Conservation (phyloP, 2,888 invertebrate genomes). For the Acronicta leporina region DNA sequence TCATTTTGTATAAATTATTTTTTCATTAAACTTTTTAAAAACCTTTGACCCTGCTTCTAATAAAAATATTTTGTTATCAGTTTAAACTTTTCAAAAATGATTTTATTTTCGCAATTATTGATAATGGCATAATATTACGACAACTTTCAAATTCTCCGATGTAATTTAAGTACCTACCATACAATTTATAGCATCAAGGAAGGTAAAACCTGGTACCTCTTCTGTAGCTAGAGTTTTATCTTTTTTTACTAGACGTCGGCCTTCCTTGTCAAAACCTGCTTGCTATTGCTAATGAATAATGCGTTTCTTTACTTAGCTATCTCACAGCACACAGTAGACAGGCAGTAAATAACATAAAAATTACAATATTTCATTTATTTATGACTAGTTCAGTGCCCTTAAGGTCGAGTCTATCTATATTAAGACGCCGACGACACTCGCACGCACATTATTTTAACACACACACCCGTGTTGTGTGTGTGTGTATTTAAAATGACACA, state of each 20-base stretch:
- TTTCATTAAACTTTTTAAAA: conserved; percentile 3
- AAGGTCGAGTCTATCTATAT: conserved; percentile 39
- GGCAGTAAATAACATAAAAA: not conserved
- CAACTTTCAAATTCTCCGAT: no score
- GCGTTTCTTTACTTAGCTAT: not conserved
- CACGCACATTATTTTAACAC: conserved; percentile 14
- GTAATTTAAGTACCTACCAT: no score
- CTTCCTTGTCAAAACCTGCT: not conserved
- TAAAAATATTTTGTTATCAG: no score
- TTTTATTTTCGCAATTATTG: no score
- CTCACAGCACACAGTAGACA: not conserved
- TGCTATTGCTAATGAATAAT: not conserved
- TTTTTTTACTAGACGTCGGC: not conserved
- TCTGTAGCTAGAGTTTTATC: no score
- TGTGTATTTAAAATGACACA: conserved; percentile 26
- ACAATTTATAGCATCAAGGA: no score
- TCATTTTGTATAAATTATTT: conserved; percentile 7
- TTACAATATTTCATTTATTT: not conserved
- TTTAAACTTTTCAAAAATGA: no score
- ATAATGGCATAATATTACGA: no score
- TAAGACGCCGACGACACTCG: conserved; percentile 24
- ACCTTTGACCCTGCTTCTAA: no score
- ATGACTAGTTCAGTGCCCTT: conserved; percentile 48
- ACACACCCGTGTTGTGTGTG: conserved; percentile 2
- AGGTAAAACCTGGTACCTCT: no score